Conservation (phyloP, 2,797 vertebrate genomes). For the Gila robusta region DNA sequence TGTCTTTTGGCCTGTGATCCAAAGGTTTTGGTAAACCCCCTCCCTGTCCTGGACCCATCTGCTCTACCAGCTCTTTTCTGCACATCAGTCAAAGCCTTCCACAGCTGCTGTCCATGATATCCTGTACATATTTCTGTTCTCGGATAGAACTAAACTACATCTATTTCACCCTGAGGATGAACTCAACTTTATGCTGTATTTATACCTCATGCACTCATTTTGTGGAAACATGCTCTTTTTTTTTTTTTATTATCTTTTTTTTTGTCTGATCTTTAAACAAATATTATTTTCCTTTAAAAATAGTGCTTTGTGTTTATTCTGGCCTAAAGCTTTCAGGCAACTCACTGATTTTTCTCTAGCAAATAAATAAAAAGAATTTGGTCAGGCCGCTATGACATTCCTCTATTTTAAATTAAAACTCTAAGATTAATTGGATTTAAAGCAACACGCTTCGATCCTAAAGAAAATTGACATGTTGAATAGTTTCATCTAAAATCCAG, state of each 20-base stretch:
- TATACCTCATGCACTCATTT: constrained; percentile 55
- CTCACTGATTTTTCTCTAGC: neutral
- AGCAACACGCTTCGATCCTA: neutral
- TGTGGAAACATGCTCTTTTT: neutral
- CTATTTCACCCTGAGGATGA: constrained; percentile 49
- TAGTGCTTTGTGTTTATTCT: constrained; percentile 3
- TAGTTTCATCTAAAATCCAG: neutral
- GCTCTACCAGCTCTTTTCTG: constrained; percentile 48
- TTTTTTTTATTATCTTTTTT: neutral
- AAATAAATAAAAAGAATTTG: neutral
- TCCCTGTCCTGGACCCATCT: constrained; percentile 41
- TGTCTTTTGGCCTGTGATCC: constrained; percentile 46
- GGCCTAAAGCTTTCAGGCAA: neutral
- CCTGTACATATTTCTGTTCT: constrained; percentile 51
- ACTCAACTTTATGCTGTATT: constrained; percentile 60
- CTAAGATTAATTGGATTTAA: neutral
- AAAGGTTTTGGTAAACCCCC: constrained; percentile 39
- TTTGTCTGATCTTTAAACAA: neutral
- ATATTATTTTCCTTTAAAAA: neutral
- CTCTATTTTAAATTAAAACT: neutral
- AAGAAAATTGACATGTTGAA: neutral
- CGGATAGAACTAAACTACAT: constrained; percentile 49
- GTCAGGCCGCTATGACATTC: neutral
- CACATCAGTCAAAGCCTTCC: constrained; percentile 49
- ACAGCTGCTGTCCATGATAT: constrained; percentile 28